Evolutionary conservation across 2,888 invertebrate genomes (phyloP).

Genomic region (Microplitis manilae): DNA sequence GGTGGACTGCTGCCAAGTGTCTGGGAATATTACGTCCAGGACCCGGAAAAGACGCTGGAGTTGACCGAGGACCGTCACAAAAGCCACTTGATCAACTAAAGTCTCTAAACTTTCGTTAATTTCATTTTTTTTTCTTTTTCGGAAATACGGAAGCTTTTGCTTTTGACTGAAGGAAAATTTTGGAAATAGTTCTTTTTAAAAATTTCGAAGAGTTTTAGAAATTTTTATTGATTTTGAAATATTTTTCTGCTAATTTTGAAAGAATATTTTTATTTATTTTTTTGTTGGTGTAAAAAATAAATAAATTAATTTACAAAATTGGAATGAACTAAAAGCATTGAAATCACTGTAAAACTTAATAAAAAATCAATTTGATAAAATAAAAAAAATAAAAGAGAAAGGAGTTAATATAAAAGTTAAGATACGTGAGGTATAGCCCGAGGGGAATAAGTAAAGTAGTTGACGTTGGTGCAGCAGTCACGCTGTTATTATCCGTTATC

Average conservation of each 20-base stretch:
- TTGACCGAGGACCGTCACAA: conserved; percentile 49
- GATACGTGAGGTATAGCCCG: conserved; percentile 24
- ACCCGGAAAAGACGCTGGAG: conserved; percentile 64
- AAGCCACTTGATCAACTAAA: too few species aligned
- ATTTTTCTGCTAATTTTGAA: too few species aligned
- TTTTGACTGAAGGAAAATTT: too few species aligned
- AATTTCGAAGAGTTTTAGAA: too few species aligned
- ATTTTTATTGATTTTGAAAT: too few species aligned
- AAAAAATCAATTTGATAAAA: not conserved
- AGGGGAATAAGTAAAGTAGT: conserved; percentile 36
- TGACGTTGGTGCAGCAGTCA: conserved; percentile 35
- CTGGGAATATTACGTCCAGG: conserved; percentile 64
- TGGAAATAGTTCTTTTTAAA: too few species aligned
- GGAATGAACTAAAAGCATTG: not conserved
- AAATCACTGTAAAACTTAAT: not conserved
- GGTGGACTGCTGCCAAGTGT: conserved; percentile 71
- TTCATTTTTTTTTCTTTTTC: too few species aligned
- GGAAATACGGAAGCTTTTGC: too few species aligned
- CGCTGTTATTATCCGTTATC: conserved; percentile 58
- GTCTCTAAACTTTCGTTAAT: too few species aligned
- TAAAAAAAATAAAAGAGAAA: not conserved
- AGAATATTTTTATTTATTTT: too few species aligned
- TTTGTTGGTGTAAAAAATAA: not conserved
- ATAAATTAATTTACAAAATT: not conserved
- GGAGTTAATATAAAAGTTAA: not conserved